Base-by-base conservation (phyloP, 2,113 vertebrate genomes). In the Oryzias melastigma region DNA sequence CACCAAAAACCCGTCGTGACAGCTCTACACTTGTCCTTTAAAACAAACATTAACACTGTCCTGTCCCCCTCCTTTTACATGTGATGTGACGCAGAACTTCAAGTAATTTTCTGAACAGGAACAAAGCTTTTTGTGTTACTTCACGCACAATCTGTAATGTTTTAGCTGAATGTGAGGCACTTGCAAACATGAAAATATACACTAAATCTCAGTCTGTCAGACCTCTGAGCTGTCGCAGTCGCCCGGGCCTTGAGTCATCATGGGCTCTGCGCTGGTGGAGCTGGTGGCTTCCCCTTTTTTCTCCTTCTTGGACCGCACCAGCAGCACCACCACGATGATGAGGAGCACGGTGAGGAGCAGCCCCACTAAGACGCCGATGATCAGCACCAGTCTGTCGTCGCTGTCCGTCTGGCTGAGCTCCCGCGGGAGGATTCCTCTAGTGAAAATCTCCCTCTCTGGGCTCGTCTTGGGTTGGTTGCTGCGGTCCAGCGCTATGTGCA, bases 201-300 rank as follows among this genome's bases (percentile, higher is more conserved):
- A 62, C 40, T 43, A 56, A 73, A 74, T 70, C 52, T 53, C 47
- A 19, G 50, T 52, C 16, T 25, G 56, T 95, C 92, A 98, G 70
- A 98, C 96, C 84, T 98, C 96, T 0, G 96, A 97, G 85, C 94
- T 95, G 88, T 97, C 94, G 0, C 78, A 79, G 62, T 18, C 76
- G 7, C 73, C 19, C 17, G 74, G 87, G 73, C 62, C 84, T 27
- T 61, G 88, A 0, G 86, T 78, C 90, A 93, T 83, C 93, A 93
- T 92, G 14, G 93, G 93, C 76, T 95, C 88, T 0, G 84, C 82
- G 81, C 92, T 93, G 78, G 87, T 85, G 0, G 93, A 88, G 24
- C 62, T 75, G 1, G 65, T 89, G 0, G 92, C 82, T 0, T 60
- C 18, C 1, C 60, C 86, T 54, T 88, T 88, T 51, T 85, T 74